Evolutionary conservation across 2,797 vertebrate species (phyloP), one percentile per base, ranked within the genome.

Genomic region (Malacoctenus gilli): DNA sequence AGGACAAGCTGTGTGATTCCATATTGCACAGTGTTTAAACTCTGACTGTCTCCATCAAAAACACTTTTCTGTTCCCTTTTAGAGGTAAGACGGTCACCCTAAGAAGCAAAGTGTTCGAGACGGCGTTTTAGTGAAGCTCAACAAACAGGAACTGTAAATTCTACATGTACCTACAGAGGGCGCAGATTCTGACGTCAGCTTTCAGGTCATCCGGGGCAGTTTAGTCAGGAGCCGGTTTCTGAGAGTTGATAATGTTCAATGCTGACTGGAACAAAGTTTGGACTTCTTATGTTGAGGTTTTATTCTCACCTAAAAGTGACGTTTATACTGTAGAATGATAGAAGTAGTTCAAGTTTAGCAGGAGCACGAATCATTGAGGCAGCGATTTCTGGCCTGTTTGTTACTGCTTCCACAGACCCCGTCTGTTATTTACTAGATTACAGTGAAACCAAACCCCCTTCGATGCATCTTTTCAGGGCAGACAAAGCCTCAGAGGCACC

Each of bases 11-110:
- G 25, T 44, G 51, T 60, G 2, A 34, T 12, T 15, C 68, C 14
- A 54, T 85, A 82, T 82, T 87, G 81, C 83, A 84, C 84, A 67
- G 56, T 28, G 41, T 58, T 53, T 51, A n/a, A n/a, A n/a, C 42
- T 60, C 66, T 72, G 41, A 35, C 55, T 75, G 3, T 16, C 9
- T 37, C 15, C 15, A 18, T 15, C 32, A 46, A 18, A 68, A 76
- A 55, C 51, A 34, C 35, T 25, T 4, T 40, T 57, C 14, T 14
- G 51, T 82, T n/a, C 75, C 67, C 77, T 69, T 72, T 63, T 39
- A 1, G 36, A 30, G 4, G 38, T 1, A 0, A 34, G 30, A 28
- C 34, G 54, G 9, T 6, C 5, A 28, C 25, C 9, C 9, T 6
- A 48, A 65, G 20, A 43, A 31, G 46, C 48, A 51, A 72, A 75